These are phyloP conservation scores for Trissolcus japonicus DNA, from an alignment of 2,888 invertebrate species.

Conservation along the genomic window DNA sequence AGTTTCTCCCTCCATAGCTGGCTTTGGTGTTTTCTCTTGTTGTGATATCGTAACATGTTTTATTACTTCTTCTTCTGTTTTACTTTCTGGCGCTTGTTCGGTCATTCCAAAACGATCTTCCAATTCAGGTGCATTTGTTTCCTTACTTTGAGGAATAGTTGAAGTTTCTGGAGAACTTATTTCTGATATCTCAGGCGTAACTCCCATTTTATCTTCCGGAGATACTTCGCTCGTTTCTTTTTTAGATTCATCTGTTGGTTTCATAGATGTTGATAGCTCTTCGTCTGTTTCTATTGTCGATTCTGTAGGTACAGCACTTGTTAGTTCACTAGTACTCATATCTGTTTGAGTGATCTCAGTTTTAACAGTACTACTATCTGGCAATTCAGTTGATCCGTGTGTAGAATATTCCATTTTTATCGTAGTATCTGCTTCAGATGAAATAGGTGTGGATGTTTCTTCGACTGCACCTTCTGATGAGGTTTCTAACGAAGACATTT, in stretches of 20 bases:
- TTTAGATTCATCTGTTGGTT: slow-evolving; percentile 37
- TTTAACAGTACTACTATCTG: not conserved
- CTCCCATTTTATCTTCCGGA: not conserved
- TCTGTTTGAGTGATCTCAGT: too few species aligned
- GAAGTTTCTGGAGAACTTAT: slow-evolving; percentile 36
- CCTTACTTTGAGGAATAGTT: not conserved
- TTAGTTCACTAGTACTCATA: too few species aligned
- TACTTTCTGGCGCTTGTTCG: slow-evolving; percentile 38
- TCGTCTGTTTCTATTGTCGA: slow-evolving; percentile 21
- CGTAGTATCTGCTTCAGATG: slow-evolving; percentile 17
- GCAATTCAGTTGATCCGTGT: slow-evolving; percentile 36
- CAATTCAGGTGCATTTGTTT: slow-evolving; percentile 55
- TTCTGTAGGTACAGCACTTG: not conserved
- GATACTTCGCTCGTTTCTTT: slow-evolving; percentile 12
- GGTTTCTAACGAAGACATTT: slow-evolving; percentile 12
- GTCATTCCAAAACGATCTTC: slow-evolving; percentile 41
- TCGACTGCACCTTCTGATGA: slow-evolving; percentile 27
- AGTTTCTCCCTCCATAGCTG: slow-evolving; percentile 41
- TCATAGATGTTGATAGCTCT: slow-evolving; percentile 22
- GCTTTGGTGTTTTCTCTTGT: slow-evolving; percentile 44
- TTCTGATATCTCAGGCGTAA: slow-evolving; percentile 11
- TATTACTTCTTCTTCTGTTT: slow-evolving; percentile 21
- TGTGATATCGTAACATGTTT: slow-evolving; percentile 25
- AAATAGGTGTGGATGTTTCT: slow-evolving; percentile 20
- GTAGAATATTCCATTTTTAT: slow-evolving; percentile 42